Evolutionary conservation across 2,797 vertebrate genomes (phyloP), one percentile per base, ranked within the genome.

Genomic region (Chelidonichthys spinosus): DNA sequence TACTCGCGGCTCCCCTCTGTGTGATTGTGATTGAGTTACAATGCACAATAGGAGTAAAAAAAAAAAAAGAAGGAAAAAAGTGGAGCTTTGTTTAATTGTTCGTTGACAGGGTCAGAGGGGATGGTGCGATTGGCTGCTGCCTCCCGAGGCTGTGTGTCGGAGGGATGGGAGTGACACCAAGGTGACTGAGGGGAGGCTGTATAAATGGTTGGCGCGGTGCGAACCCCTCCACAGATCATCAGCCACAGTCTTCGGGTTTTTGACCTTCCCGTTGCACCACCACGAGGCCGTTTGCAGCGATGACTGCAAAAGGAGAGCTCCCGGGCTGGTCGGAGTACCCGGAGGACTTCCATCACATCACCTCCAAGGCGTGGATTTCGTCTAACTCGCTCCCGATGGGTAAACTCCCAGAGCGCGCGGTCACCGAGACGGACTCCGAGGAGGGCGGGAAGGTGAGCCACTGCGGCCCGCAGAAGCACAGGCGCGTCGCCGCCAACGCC

Each of bases 401-500:
- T 32, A 66, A 87, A 70, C 72, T 77, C 39, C 64, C 77, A 0
- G 86, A 85, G 52, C 72, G 83, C 56, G 39, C n/a, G 50, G n/a
- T 70, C 36, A 17, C 70, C 0, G 90, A 86, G 18, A 11, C 65
- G 0, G 87, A 87, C 46, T 17, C 59, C 0, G 82, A 40, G 17
- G 55, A 39, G 36, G 60, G 76, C 4, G 68, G 43, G 52, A 75
- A 87, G 61, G 25, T 32, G 62, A 55, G 52, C 65, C 78, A 80
- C 79, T 67, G 77, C 15, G 93, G 83, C 14, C 92, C 94, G 4
- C 94, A 93, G 77, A 94, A 63, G 53, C 94, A 94, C 89, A 66
- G 95, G 72, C 93, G 95, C 17, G 94, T 95, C 3, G 95, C 95
- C 1, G 95, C 95, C 74, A 96, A 96, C 64, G 95, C 95, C 18